A percentile compares a stretch with the other conserved stretches of the same genome.
These are phyloP conservation scores for Cephalopachus bancanus DNA, from an alignment of 2,797 vertebrate genomes.

Conservation along the genomic window DNA sequence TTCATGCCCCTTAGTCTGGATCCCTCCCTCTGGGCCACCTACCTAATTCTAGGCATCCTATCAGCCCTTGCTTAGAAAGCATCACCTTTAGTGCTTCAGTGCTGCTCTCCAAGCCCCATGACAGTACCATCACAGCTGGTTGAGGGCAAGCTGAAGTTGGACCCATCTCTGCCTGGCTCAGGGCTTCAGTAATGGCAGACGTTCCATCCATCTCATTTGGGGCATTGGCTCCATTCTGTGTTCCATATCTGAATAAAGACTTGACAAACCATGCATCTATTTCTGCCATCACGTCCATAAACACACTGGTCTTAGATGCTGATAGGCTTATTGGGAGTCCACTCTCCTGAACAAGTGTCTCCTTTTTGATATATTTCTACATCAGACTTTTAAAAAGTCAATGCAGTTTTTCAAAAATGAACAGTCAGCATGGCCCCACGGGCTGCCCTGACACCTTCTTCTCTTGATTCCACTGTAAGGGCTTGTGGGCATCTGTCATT, in stretches of 20 bases:
- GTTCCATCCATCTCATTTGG: background rate
- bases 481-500: background rate
- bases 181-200: fast-evolving
- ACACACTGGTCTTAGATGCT: background rate
- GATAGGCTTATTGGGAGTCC: background rate
- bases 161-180: no score
- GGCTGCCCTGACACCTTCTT: background rate
- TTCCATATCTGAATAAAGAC: background rate
- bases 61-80: background rate
- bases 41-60: background rate
- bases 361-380: background rate
- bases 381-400: slow-evolving; percentile 31
- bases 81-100: no score
- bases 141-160: background rate
- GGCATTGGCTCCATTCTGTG: background rate
- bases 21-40: background rate
- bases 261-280: background rate
- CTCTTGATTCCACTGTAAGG: background rate
- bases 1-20: background rate
- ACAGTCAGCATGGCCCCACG: background rate
- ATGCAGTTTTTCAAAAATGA: background rate
- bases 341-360: background rate
- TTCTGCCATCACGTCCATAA: background rate
- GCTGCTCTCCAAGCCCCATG: fast-evolving
- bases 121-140: no score